Evolutionary conservation across 2,888 invertebrate species (phyloP), one percentile per base, ranked within the genome.

Genomic region (Phasia obesa): DNA sequence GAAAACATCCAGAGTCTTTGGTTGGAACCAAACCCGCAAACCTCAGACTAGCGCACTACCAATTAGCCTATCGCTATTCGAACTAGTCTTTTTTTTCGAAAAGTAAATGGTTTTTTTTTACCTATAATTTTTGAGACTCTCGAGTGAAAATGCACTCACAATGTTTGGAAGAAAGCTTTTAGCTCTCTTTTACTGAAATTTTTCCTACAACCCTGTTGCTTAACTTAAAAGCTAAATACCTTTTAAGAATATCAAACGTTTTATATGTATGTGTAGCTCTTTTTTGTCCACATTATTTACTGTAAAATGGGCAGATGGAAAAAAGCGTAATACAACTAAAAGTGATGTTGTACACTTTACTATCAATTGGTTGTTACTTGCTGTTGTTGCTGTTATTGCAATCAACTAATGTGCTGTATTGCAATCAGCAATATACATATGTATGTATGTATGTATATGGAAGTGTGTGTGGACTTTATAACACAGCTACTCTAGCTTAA

Each of bases 321-420:
- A 69, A 57, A 57, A 53, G 42, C 21, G 25, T 47, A 19, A 57
- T 57, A 76, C 69, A 55, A 65, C 69, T 57, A 27, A 57, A 82
- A 73, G 73, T 81, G 67, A 73, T 79, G 79, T 79, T 79, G 79
- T 79, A 53, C 73, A 80, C 79, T 73, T 80, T 74, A 62, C 73
- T 74, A 80, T 80, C 79, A 80, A 74, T 60, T 80, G 79, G 47
- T 80, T 51, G 27, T 17, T 19, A 44, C 31, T 44, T 67, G 35
- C 53, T 49, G 51, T 19, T 44, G 42, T 44, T 67, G 35, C 53
- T 49, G 51, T 60, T 69, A 53, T 62, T 78, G 62, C 51, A 64
- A 59, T 31, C 60, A 73, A 60, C 73, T 80, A 80, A 80, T 80
- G 79, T 73, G 51, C 44, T 73, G 67, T 73, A 79, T 73, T 67